These are phyloP conservation scores for Pseudorhombus dupliciocellatus DNA, from an alignment of 2,113 vertebrate species.

Conservation along the genomic window DNA sequence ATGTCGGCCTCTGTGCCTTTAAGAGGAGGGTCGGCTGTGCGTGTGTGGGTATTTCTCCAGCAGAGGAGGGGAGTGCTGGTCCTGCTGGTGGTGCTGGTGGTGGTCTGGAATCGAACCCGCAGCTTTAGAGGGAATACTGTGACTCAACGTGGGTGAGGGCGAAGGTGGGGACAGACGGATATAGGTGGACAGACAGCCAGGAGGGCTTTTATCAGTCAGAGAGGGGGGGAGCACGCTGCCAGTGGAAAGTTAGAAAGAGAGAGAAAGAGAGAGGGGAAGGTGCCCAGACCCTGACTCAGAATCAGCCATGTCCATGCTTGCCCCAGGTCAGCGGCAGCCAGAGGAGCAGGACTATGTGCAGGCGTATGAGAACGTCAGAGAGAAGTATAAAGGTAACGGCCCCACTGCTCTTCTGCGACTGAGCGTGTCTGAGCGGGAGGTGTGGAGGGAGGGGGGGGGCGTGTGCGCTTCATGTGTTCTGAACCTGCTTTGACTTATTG, in stretches of 20 bases:
- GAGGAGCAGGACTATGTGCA: conserved; percentile 91
- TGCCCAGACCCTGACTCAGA: conserved; percentile 38
- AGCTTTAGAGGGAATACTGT: conserved; percentile 65
- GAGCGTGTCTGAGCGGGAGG: not conserved
- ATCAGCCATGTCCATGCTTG: conserved; percentile 63
- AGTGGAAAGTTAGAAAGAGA: conserved; percentile 32
- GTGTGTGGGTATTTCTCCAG: conserved; percentile 80
- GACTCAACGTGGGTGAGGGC: conserved; percentile 50
- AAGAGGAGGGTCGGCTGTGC: conserved; percentile 76
- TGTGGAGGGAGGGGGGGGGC: no score
- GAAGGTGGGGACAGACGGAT: conserved; percentile 54
- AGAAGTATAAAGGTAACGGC: conserved; percentile 90
- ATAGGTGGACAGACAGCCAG: conserved; percentile 47
- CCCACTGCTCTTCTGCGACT: not conserved
- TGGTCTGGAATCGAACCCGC: conserved; percentile 72
- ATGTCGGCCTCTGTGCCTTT: conserved; percentile 75
- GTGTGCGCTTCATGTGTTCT: conserved; percentile 1
- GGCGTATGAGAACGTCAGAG: conserved; percentile 92
- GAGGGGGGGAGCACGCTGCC: not conserved
- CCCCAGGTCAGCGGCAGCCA: conserved; percentile 74
- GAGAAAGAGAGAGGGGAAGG: conserved; percentile 11
- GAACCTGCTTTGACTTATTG: conserved; percentile 27
- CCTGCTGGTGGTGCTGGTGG: conserved; percentile 63
- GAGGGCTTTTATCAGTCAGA: not conserved
- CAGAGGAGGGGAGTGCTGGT: conserved; percentile 73